Evolutionary conservation across 1,140 invertebrate genomes (phyloP).

Genomic region (Pygmarrhopalites habei): DNA sequence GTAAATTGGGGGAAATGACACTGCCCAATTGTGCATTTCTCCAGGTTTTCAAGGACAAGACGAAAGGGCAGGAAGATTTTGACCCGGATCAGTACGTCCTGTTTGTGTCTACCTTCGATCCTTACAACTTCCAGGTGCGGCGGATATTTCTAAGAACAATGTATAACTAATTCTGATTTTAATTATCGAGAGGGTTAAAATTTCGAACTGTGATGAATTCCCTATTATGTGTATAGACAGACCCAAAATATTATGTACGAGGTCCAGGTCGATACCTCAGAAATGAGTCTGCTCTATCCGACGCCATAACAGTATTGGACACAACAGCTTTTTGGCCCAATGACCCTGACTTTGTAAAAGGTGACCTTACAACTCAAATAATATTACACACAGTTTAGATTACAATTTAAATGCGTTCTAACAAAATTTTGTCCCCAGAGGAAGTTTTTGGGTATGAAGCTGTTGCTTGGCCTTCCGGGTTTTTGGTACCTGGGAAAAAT

Average conservation of each 20-base stretch:
- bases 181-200: neutral
- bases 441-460: constrained; percentile 38
- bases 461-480: constrained; percentile 43
- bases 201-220: neutral
- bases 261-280: constrained; percentile 39
- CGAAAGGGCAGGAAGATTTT: constrained; percentile 17
- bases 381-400: neutral
- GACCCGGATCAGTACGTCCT: constrained; percentile 38
- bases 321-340: constrained; percentile 41
- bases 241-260: constrained; percentile 39
- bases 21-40: constrained; percentile 36
- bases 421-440: constrained; percentile 14
- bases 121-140: neutral
- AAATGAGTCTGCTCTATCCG: constrained; percentile 36
- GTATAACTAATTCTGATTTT: neutral
- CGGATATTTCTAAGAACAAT: neutral
- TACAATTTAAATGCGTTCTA: neutral
- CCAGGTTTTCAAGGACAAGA: constrained; percentile 39
- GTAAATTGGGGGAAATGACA: constrained; percentile 14
- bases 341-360: constrained; percentile 38
- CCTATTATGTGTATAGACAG: constrained; percentile 20
- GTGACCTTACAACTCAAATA: too few relatives aligned
- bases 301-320: constrained; percentile 36
- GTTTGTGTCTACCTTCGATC: constrained; percentile 41
- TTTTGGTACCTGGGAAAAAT: constrained; percentile 45